These are phyloP conservation scores for Propithecus coquereli DNA, from an alignment of 2,113 vertebrate genomes.

Conservation along the genomic window DNA sequence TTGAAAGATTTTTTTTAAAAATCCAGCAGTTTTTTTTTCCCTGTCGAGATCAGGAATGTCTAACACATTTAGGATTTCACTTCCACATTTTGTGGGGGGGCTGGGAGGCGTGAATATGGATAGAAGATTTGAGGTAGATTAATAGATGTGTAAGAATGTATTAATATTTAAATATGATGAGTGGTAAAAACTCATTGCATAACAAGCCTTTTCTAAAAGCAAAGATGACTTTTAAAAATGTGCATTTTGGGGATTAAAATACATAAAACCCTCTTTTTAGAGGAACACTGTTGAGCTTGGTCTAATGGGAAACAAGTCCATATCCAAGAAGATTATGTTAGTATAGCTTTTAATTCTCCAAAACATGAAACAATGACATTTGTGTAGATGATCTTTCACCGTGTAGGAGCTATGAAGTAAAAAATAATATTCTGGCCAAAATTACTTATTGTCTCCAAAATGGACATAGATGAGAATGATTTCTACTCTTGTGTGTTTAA, in stretches of 20 bases:
- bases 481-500: background rate
- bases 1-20: background rate
- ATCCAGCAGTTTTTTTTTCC: background rate
- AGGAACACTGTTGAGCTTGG: background rate
- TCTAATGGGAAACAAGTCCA: background rate
- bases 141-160: background rate
- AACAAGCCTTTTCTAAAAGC: constrained; percentile 18
- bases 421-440: background rate
- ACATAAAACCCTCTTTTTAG: background rate
- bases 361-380: background rate
- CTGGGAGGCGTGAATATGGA: background rate
- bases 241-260: background rate
- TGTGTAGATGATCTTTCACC: background rate
- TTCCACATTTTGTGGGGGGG: background rate
- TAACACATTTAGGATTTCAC: background rate
- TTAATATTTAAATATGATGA: background rate
- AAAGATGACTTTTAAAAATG: background rate
- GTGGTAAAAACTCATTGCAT: background rate
- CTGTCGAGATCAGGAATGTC: background rate
- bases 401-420: background rate
- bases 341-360: background rate
- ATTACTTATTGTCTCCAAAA: background rate
- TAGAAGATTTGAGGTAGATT: background rate
- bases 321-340: background rate
- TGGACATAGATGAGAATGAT: background rate